Percentiles rank a stretch among this genome's conserved stretches.
phyloP scores from a whole-genome alignment of 2,113 vertebrate species.

The Irena cyanogastra region DNA sequence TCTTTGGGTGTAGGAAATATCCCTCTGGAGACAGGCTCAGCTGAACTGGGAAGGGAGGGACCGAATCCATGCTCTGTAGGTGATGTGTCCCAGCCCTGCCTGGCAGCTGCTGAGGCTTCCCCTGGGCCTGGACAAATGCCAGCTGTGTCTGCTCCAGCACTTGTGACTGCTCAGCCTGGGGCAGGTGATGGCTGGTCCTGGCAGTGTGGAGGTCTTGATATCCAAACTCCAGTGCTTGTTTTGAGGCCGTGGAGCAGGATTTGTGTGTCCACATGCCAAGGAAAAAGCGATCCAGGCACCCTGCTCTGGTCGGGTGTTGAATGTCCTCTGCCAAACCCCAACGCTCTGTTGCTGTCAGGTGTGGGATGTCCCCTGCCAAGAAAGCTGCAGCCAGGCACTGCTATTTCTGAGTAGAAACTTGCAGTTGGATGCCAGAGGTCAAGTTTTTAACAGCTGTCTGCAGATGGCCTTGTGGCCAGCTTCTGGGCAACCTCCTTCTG shows the following conservation, averaged over 20 bases:
- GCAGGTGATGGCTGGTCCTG: not conserved
- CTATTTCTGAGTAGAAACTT: not conserved
- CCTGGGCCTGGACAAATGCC: rapidly evolving
- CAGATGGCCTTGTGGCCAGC: not conserved
- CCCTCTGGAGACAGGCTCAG: not conserved
- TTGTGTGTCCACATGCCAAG: rapidly evolving
- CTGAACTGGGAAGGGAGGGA: not conserved
- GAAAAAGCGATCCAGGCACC: not conserved
- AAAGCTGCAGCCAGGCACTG: not conserved
- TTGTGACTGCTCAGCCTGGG: not conserved
- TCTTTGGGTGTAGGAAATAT: not conserved
- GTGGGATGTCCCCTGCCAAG: not conserved
- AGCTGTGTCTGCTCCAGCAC: not conserved
- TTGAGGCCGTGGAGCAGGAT: not conserved
- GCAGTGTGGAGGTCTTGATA: not conserved
- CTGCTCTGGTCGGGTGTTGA: not conserved
- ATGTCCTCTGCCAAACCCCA: not conserved
- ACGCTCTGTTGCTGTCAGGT: rapidly evolving
- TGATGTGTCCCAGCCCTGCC: not conserved
- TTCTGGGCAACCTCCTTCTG: not conserved
- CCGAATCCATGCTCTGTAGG: not conserved
- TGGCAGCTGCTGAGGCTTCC: not conserved
- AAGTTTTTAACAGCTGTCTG: not conserved
- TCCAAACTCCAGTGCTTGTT: not conserved
- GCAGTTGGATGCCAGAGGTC: not conserved